Evolutionary conservation across 2,113 vertebrate genomes (phyloP).

Genomic region (Melanerpes formicivorus): DNA sequence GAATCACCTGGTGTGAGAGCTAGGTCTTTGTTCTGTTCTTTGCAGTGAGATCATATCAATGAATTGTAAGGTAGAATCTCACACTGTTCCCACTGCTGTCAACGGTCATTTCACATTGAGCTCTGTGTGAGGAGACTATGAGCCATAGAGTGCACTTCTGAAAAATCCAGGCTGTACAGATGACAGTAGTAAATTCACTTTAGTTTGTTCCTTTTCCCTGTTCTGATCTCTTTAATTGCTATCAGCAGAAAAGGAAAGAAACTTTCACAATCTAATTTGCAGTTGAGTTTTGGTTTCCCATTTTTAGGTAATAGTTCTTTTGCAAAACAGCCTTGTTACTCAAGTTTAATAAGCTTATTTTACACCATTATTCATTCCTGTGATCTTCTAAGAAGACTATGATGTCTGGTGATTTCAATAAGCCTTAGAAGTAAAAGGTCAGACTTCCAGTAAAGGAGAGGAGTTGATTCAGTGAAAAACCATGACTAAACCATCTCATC

Average conservation of each 20-base stretch:
- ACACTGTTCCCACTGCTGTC: slow-evolving; percentile 27
- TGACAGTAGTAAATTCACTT: background rate
- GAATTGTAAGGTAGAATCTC: slow-evolving; percentile 41
- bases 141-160: background rate
- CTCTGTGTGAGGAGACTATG: background rate
- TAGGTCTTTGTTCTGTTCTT: slow-evolving; percentile 39
- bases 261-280: background rate
- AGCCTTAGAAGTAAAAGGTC: slow-evolving; percentile 41
- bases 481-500: slow-evolving; percentile 24
- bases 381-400: background rate
- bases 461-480: slow-evolving; percentile 12
- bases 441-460: background rate
- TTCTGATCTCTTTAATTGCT: background rate
- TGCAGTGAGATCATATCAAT: slow-evolving; percentile 47
- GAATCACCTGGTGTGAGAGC: background rate
- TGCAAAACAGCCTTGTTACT: slow-evolving; percentile 38
- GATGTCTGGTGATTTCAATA: slow-evolving; percentile 34
- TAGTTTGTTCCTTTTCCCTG: background rate
- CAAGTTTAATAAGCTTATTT: slow-evolving; percentile 34
- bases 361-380: background rate
- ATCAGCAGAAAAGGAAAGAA: background rate
- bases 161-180: background rate
- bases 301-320: slow-evolving; percentile 35
- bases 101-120: slow-evolving; percentile 6
- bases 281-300: background rate